Evolutionary conservation across 2,113 vertebrate genomes (phyloP).

Genomic region (Okapia johnstoni): DNA sequence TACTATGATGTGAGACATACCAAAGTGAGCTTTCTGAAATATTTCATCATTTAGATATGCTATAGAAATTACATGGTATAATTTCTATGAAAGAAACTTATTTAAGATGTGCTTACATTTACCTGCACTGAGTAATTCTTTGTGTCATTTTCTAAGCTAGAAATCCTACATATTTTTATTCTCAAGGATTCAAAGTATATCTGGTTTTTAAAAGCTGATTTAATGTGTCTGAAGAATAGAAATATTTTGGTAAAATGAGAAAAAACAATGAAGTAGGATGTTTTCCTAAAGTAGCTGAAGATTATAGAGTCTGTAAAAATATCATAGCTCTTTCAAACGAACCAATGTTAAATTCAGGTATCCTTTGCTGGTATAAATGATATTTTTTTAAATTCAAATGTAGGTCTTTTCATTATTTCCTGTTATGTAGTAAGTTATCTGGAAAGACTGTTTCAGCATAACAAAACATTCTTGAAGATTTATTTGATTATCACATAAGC

Average conservation of each 20-base stretch:
- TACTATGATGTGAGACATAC: background rate
- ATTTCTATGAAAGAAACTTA: background rate
- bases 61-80: background rate
- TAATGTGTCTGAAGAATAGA: background rate
- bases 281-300: background rate
- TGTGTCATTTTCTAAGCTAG: background rate
- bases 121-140: background rate
- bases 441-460: background rate
- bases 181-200: background rate
- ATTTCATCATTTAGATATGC: background rate
- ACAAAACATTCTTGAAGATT: background rate
- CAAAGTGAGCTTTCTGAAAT: background rate
- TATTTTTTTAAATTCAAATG: background rate
- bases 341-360: background rate
- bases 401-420: background rate
- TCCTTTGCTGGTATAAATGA: background rate
- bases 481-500: background rate
- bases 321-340: background rate
- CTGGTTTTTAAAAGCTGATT: background rate
- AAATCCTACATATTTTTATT: background rate
- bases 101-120: background rate
- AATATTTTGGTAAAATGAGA: background rate
- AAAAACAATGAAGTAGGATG: background rate
- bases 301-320: background rate
- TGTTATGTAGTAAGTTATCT: background rate